Base-by-base conservation (phyloP, 1,140 invertebrate genomes). In the Gryllus bimaculatus region DNA sequence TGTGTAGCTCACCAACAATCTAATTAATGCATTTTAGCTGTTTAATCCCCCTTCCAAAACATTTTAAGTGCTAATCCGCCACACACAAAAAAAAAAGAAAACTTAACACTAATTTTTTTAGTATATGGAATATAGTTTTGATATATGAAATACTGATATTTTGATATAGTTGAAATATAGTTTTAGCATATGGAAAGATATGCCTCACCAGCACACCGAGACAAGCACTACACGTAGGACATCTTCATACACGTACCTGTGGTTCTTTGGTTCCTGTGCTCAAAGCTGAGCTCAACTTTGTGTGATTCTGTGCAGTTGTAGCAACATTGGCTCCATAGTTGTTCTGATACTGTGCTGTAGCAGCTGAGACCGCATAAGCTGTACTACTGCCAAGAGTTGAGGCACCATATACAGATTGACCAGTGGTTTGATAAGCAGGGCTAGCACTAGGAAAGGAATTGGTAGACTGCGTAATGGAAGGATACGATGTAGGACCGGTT, bases 401-500 rank as follows among this genome's bases (percentile, higher is more conserved):
- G 74, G 47, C 54, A n/a, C 78, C 80, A 77, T 80, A 80, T 15
- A 78, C 80, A 76, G 78, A 79, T 77, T 80, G 80, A 18, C 74
- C 78, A 49, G 79, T 49, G 48, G 66, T 54, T 76, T 80, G 79
- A 66, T 80, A 80, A 15, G 79, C 73, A 18, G 79, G 77, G 39
- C 48, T 66, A 75, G 26, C 73, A 39, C 66, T 74, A 54, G 78
- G 75, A 48, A 73, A 78, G 21, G 80, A 73, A 26, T 66, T 77
- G 78, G 74, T 77, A 48, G 74, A 78, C 78, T 80, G 80, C 48
- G 47, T 80, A 48, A 80, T 78, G n/a, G 80, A 80, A 79, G 80
- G 75, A 74, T 78, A 80, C 15, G 78, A 78, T 8, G 78, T 47
- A 7, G 78, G 78, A 39, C 80, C 80, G n/a, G 78, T 48, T 21